Percentiles rank a stretch among this genome's conserved stretches.
Evolutionary conservation across 2,113 vertebrate genomes (phyloP).

Genomic region (Terrapene triunguis): DNA sequence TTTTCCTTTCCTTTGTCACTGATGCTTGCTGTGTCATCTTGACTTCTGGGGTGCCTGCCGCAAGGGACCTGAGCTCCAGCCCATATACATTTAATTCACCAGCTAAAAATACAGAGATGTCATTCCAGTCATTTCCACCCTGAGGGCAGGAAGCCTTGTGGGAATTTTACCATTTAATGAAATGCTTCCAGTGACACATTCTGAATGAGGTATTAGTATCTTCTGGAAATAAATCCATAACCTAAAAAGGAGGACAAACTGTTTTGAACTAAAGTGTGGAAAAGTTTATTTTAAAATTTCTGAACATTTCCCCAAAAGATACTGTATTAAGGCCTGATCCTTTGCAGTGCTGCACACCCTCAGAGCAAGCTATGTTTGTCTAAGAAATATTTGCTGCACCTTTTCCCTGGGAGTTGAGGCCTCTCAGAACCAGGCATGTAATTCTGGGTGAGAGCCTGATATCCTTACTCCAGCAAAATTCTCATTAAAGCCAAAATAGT

Average conservation of each 20-base stretch:
- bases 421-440: background rate
- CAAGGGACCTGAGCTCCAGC: conserved; percentile 30
- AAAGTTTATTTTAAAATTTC: conserved; percentile 10
- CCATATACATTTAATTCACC: conserved; percentile 48
- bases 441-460: background rate
- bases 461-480: background rate
- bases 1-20: background rate
- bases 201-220: conserved; percentile 48
- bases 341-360: background rate
- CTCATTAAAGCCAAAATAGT: background rate
- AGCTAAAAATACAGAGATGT: conserved; percentile 68
- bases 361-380: background rate
- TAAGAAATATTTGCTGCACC: background rate
- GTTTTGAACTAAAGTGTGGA: conserved; percentile 8
- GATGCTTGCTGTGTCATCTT: conserved; percentile 15
- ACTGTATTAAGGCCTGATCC: conserved; percentile 24
- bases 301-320: background rate
- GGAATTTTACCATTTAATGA: conserved; percentile 56
- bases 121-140: conserved; percentile 63
- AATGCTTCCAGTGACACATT: conserved; percentile 56
- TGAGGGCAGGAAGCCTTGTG: conserved; percentile 48
- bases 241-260: background rate
- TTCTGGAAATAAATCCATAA: conserved; percentile 44
- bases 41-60: conserved; percentile 18
- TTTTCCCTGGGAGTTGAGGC: background rate